A percentile compares a stretch with the other conserved stretches of the same genome.
These are phyloP conservation scores for Carterocephalus palaemon DNA, from an alignment of 2,888 invertebrate genomes.

Conservation along the genomic window DNA sequence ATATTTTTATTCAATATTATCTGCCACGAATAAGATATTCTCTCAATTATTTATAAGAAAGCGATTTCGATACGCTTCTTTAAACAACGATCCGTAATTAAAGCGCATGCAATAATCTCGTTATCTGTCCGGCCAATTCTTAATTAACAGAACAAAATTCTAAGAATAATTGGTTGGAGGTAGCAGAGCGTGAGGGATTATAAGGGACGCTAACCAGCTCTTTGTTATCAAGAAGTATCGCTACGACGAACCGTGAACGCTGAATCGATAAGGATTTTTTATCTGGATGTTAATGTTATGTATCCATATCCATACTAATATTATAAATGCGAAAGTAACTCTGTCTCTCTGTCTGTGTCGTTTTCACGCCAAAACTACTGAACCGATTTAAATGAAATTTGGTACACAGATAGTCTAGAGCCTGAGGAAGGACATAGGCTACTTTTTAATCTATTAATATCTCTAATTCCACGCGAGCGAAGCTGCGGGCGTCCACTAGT, in stretches of 20 bases:
- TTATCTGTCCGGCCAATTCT: conserved; percentile 56
- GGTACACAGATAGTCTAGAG: no score
- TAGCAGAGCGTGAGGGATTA: conserved; percentile 59
- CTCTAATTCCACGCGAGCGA: no score
- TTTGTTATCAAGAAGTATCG: conserved; percentile 35
- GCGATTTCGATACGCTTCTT: conserved; percentile 31
- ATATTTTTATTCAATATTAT: background rate
- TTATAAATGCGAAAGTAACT: no score
- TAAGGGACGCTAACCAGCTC: conserved; percentile 48
- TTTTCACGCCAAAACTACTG: no score
- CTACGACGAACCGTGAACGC: background rate
- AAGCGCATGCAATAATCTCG: conserved; percentile 61
- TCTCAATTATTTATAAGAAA: conserved; percentile 4
- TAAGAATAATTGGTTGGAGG: conserved; percentile 48
- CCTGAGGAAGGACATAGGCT: no score
- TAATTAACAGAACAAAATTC: conserved; percentile 68
- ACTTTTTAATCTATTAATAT: no score
- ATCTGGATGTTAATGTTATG: no score
- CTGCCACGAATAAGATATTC: conserved; percentile 8
- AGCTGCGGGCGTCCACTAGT: no score
- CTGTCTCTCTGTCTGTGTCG: no score
- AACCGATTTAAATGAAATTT: no score
- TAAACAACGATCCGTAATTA: conserved; percentile 53
- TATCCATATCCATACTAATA: no score
- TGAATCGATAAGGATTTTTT: no score